Base-by-base conservation (phyloP, 2,113 vertebrate genomes). In the Poicephalus meyeri region DNA sequence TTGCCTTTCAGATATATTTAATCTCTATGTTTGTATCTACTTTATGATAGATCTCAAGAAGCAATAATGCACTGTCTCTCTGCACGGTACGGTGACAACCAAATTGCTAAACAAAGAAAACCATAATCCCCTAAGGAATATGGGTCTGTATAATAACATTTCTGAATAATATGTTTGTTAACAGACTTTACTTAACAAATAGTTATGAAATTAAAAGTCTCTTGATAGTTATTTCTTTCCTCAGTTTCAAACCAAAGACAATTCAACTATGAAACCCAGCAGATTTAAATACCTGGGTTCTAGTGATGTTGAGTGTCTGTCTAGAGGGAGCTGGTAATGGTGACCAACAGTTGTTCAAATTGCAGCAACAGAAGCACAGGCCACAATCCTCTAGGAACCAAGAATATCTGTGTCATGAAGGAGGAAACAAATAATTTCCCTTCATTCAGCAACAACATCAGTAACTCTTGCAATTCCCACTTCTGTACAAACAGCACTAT, bases 51-150 rank as follows among this genome's bases (percentile, higher is more conserved):
- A 63, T 79, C 64, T 95, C 58, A 92, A 52, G 73, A 94, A 53
- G 18, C 53, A 92, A 72, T 63, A 91, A 69, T 14, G 17, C 23
- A 14, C 9, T 79, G 5, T 88, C 33, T 91, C 37, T 85, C 68
- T 89, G 26, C 33, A 81, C 39, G 7, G 26, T 52, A 31, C 46
- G 49, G 63, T 91, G 72, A 91, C 39, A 86, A 73, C 15, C 50
- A 93, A 68, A 88, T 84, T 93, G 63, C 39, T 91, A 86, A 69
- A 71, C 24, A 73, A 42, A 49, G 47, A 88, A 95, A 95, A 28
- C 6, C 4, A 16, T 93, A 61, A 61, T 83, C 12, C 2, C 56
- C 55, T 88, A 80, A 91, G 68, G 78, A 90, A 44, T 78, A 58
- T 61, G 49, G n/a, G 11, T 33, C 42, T 97, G 69, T 94, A 78